Evolutionary conservation across 2,888 invertebrate genomes (phyloP).

Genomic region (Scrobipalpa atriplicella): DNA sequence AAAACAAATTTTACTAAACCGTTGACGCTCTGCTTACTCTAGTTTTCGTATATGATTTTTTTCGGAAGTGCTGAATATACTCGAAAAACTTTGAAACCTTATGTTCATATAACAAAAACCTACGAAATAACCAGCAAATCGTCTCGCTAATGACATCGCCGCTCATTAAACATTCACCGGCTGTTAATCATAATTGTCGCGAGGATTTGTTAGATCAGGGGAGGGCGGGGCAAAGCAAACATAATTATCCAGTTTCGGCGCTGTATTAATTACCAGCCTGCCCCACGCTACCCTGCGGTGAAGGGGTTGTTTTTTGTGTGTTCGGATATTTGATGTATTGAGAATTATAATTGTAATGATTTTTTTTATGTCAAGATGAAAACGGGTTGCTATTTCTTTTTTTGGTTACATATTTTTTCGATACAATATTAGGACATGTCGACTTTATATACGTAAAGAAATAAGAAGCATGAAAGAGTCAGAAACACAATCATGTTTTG

Average conservation of each 20-base stretch:
- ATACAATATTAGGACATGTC: no score
- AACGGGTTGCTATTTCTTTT: no score
- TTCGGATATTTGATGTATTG: background rate
- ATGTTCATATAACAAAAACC: background rate
- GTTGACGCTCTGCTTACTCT: no score
- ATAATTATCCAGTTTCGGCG: constrained; percentile 57
- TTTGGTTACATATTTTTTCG: no score
- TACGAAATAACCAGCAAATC: background rate
- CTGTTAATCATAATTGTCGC: constrained; percentile 23
- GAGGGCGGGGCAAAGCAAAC: constrained; percentile 43
- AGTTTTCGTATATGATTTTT: no score
- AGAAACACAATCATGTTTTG: no score
- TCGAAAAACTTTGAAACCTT: background rate
- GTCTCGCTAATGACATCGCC: background rate
- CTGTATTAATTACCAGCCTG: constrained; percentile 54
- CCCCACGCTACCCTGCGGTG: constrained; percentile 25
- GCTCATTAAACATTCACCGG: constrained; percentile 15
- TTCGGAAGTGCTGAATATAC: no score
- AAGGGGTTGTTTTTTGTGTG: constrained; percentile 7
- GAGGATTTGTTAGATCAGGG: constrained; percentile 40
- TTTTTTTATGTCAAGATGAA: no score
- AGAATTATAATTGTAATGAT: background rate
- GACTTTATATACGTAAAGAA: no score
- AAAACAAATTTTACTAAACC: no score
- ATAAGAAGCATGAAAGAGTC: no score